Percentiles rank a stretch among this genome's conserved stretches.
These are phyloP conservation scores for Hycleus cichorii DNA, from an alignment of 1,140 invertebrate genomes.

Conservation along the genomic window DNA sequence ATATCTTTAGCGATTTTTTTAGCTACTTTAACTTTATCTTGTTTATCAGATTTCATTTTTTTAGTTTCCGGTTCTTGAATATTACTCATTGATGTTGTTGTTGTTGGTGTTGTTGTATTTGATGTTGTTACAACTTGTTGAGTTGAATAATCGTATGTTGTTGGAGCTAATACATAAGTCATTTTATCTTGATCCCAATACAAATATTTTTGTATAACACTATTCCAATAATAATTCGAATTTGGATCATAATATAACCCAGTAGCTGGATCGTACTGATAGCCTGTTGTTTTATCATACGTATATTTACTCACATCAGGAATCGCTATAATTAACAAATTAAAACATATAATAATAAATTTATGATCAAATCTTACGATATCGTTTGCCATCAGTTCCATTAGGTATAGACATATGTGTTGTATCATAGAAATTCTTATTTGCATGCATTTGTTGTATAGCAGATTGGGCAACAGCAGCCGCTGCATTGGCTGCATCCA, in stretches of 20 bases:
- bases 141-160: constrained; percentile 29
- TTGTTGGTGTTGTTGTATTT: constrained; percentile 17
- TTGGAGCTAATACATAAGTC: constrained; percentile 71
- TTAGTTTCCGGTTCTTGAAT: constrained; percentile 43
- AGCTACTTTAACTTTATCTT: constrained; percentile 92
- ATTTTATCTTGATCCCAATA: constrained; percentile 86
- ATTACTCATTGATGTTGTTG: constrained; percentile 17
- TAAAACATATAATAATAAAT: background rate
- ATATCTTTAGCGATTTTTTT: constrained; percentile 91
- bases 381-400: constrained; percentile 57
- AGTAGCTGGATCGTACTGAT: constrained; percentile 91
- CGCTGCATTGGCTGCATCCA: constrained; percentile 70
- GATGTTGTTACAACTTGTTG: constrained; percentile 11
- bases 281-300: constrained; percentile 92
- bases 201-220: constrained; percentile 81
- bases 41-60: constrained; percentile 56
- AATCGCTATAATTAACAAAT: constrained; percentile 49
- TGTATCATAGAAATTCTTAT: constrained; percentile 38
- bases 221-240: constrained; percentile 91
- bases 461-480: constrained; percentile 85
- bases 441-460: constrained; percentile 67
- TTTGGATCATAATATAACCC: constrained; percentile 93
- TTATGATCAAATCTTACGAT: constrained; percentile 47
- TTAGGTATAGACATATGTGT: constrained; percentile 41
- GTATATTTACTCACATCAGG: constrained; percentile 89